phyloP scores from a whole-genome alignment of 2,113 vertebrate species.

The Amphilophus citrinellus region DNA sequence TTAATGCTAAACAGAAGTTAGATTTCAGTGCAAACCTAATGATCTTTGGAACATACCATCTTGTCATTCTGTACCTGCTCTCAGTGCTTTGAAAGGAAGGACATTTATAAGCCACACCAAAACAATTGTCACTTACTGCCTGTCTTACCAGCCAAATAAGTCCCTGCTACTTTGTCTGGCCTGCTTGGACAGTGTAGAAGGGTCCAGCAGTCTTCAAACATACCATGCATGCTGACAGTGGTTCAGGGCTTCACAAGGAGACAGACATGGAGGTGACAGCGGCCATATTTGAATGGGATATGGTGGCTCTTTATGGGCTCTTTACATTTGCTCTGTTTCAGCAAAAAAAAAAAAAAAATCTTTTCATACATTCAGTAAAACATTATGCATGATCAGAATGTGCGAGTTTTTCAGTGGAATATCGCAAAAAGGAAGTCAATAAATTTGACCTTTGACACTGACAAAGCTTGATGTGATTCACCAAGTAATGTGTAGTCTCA shows the following conservation, averaged over 20 bases:
- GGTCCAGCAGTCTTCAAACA: not conserved
- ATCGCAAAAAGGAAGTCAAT: not conserved
- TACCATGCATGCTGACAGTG: not conserved
- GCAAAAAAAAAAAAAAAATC: not conserved
- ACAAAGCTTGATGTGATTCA: not conserved
- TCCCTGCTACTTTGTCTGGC: not conserved
- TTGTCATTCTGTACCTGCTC: not conserved
- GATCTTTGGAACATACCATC: not conserved
- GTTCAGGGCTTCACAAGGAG: not conserved
- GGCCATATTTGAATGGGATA: not conserved
- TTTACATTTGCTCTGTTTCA: not conserved
- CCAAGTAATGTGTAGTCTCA: not conserved
- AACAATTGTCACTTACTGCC: not conserved
- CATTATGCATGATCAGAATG: not conserved
- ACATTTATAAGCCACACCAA: not conserved
- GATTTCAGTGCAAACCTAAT: not conserved
- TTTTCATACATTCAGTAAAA: not conserved
- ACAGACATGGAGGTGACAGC: not conserved
- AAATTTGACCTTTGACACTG: slow-evolving; percentile 10
- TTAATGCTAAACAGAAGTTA: not conserved
- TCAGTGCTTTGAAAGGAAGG: rapidly evolving
- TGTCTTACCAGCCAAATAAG: not conserved
- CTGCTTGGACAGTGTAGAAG: not conserved
- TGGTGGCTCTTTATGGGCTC: not conserved
- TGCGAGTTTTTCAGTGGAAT: not conserved